phyloP scores from a whole-genome alignment of 2,113 vertebrate genomes.

The Rhipidura dahli region DNA sequence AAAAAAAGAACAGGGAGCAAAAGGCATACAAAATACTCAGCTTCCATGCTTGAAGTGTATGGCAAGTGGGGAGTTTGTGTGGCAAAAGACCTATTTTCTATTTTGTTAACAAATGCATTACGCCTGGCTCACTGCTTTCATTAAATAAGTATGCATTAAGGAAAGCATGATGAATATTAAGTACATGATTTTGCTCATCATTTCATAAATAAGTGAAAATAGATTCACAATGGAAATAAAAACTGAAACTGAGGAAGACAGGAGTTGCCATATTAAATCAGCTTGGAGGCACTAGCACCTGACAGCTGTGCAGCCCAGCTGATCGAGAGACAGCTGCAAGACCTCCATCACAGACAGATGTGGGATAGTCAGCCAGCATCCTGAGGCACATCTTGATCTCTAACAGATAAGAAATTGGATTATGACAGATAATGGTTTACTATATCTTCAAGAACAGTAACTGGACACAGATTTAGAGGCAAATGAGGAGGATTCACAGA shows the following conservation, averaged over 20 bases:
- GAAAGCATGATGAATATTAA: neutral
- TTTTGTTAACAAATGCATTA: neutral
- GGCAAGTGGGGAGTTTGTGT: neutral
- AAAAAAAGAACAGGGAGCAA: neutral
- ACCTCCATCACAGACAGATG: constrained; percentile 17
- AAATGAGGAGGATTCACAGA: neutral
- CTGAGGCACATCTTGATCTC: neutral
- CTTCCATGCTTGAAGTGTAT: neutral
- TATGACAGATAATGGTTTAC: constrained; percentile 15
- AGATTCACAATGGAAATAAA: neutral
- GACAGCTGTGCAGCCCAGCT: constrained; percentile 5
- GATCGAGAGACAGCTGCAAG: neutral
- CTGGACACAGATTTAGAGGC: neutral
- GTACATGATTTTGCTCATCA: neutral
- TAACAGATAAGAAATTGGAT: neutral
- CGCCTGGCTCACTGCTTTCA: neutral
- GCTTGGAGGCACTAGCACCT: neutral
- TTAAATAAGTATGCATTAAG: neutral
- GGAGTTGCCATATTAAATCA: neutral
- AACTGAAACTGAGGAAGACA: neutral
- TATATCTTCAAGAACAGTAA: neutral
- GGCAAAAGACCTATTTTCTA: neutral
- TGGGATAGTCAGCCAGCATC: neutral
- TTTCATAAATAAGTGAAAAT: constrained; percentile 1
- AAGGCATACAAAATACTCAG: neutral